Evolutionary conservation across 37 sponge, comb jelly and placozoan genomes (phyloP).

Genomic region (Hexactinellida sp.): DNA sequence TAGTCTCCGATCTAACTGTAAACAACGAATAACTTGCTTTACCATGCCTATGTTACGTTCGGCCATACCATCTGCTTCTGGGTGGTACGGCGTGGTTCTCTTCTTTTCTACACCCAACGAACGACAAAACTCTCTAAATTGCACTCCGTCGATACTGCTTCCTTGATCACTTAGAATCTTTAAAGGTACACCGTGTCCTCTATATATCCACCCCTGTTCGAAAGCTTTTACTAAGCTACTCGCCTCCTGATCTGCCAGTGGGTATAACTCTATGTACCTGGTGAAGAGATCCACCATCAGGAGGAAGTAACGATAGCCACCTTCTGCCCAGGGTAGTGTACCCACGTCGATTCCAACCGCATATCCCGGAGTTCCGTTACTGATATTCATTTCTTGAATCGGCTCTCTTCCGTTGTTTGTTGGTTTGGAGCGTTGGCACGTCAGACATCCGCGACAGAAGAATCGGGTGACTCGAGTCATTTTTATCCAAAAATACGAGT

Average conservation of each 20-base stretch:
- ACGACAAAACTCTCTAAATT: neutral
- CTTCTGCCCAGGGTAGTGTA: slow-evolving; percentile 6
- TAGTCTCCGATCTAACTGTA: neutral
- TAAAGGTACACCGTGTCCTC: neutral
- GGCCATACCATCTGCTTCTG: neutral
- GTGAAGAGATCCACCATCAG: neutral
- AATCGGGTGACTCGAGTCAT: neutral
- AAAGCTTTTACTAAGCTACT: neutral
- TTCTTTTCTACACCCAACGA: neutral
- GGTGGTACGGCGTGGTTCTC: neutral
- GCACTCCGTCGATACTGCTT: neutral
- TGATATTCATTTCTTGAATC: neutral
- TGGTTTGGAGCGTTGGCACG: neutral
- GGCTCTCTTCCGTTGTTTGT: neutral
- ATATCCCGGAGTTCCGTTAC: neutral
- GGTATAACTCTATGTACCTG: neutral
- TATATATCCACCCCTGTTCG: neutral
- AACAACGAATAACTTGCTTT: slow-evolving; percentile 5
- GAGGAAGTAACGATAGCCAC: slow-evolving; percentile 9
- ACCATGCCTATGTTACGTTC: neutral
- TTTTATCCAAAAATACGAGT: slow-evolving; percentile 6
- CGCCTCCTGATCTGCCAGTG: neutral
- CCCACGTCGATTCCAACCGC: neutral
- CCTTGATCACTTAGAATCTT: slow-evolving; percentile 6
- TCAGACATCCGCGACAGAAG: neutral